Percentiles rank a stretch among this genome's conserved stretches.
Evolutionary conservation across 2,888 invertebrate genomes (phyloP).

Genomic region (Phengaris alcon): DNA sequence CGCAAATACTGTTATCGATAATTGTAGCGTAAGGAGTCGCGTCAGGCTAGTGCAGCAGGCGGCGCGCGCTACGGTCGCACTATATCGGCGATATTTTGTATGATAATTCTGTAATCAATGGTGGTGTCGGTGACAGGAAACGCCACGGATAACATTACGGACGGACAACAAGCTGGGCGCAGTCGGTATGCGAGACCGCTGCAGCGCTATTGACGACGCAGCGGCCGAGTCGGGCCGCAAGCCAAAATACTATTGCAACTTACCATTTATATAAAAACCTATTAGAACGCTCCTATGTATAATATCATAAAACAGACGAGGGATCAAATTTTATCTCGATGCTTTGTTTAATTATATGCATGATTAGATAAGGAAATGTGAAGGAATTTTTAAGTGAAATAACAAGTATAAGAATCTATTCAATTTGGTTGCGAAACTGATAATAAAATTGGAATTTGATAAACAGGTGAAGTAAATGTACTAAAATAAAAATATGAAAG

Average conservation of each 20-base stretch:
- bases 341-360: conserved; percentile 37
- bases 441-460: conserved; percentile 19
- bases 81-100: conserved; percentile 44
- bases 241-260: conserved; percentile 40
- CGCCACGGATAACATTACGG: conserved; percentile 40
- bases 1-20: conserved; percentile 45
- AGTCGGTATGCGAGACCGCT: conserved; percentile 27
- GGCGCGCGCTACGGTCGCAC: conserved; percentile 37
- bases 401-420: neutral
- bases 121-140: conserved; percentile 42
- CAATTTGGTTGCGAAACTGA: neutral
- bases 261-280: conserved; percentile 11
- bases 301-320: conserved; percentile 8
- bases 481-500: neutral
- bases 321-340: conserved; percentile 37
- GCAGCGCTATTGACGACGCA: conserved; percentile 33
- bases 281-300: conserved; percentile 15
- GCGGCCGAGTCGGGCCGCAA: conserved; percentile 39
- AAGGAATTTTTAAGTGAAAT: conserved; percentile 30
- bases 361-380: conserved; percentile 39
- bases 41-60: conserved; percentile 36
- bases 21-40: conserved; percentile 40
- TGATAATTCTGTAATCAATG: conserved; percentile 45
- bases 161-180: conserved; percentile 23
- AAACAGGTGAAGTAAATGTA: neutral